Conservation (phyloP, 1,140 invertebrate genomes). For the Drosophila baimaii region DNA sequence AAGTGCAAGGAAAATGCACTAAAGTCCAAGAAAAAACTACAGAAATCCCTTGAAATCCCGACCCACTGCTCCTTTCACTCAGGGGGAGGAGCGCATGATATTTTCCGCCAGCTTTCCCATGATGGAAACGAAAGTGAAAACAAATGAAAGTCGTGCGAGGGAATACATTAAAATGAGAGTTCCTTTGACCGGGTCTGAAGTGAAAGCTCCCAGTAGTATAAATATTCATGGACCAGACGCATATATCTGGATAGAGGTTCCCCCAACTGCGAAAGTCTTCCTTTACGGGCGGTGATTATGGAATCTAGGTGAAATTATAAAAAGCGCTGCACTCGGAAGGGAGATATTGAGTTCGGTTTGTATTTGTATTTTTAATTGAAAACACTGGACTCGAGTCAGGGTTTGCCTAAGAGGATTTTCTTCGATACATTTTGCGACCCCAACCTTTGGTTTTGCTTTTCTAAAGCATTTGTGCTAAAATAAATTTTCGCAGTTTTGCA, state of each 20-base stretch:
- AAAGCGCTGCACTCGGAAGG: neutral
- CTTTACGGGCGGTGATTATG: slow-evolving; percentile 13
- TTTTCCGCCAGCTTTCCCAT: slow-evolving; percentile 46
- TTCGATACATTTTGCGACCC: neutral
- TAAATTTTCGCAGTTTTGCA: neutral
- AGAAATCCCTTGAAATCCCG: slow-evolving; percentile 35
- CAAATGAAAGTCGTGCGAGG: slow-evolving; percentile 75
- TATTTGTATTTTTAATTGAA: slow-evolving; percentile 6
- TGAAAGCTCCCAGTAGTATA: slow-evolving; percentile 48
- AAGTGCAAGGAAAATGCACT: slow-evolving; percentile 38
- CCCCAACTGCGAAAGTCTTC: neutral
- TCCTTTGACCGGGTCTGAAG: slow-evolving; percentile 50
- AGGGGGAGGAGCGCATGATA: slow-evolving; percentile 6
- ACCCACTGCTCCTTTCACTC: neutral
- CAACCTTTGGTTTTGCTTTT: neutral
- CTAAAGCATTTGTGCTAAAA: neutral
- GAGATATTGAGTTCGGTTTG: neutral
- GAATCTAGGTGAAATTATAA: slow-evolving; percentile 32
- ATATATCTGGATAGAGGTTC: slow-evolving; percentile 14
- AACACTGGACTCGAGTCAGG: neutral
- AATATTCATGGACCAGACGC: slow-evolving; percentile 64
- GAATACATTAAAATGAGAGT: slow-evolving; percentile 72
- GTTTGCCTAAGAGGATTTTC: neutral
- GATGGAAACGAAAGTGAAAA: slow-evolving; percentile 67
- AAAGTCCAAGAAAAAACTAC: slow-evolving; percentile 12